Percentiles rank a stretch among this genome's conserved stretches.
Conservation (phyloP, 2,113 vertebrate species). For the Balaeniceps rex region DNA sequence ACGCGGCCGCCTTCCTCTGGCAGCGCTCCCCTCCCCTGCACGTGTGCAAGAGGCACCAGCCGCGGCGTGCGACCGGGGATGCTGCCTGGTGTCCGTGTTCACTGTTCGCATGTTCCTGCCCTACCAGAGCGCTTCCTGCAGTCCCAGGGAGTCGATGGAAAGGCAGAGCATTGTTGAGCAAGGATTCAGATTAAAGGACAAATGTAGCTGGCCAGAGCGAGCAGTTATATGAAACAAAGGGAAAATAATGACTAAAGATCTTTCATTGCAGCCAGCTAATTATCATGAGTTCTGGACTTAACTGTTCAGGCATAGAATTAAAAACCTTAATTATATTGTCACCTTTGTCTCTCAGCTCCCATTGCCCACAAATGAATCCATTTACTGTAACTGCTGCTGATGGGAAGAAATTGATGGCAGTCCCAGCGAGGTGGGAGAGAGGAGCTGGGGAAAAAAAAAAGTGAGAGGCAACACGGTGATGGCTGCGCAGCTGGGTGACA, state of each 20-base stretch:
- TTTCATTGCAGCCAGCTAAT: constrained; percentile 91
- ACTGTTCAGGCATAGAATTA: constrained; percentile 99
- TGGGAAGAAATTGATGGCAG: constrained; percentile 80
- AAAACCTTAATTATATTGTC: constrained; percentile 99
- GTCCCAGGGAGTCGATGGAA: neutral
- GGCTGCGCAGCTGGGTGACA: constrained; percentile 67
- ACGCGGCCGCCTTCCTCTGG: fast-evolving
- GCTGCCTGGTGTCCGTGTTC: fast-evolving
- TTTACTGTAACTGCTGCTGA: constrained; percentile 80
- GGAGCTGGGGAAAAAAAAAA: neutral
- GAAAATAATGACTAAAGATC: constrained; percentile 91
- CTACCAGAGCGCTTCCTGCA: neutral
- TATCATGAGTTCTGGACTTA: constrained; percentile 96
- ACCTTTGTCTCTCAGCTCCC: constrained; percentile 83
- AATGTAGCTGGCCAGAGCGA: constrained; percentile 72
- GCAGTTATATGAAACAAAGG: constrained; percentile 78
- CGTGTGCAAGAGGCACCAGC: fast-evolving
- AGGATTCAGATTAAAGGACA: constrained; percentile 68
- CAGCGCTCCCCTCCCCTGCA: neutral
- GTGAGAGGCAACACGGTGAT: constrained; percentile 45
- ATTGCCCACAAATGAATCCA: constrained; percentile 83
- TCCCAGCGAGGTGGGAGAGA: constrained; percentile 69
- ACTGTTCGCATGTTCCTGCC: fast-evolving
- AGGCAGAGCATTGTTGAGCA: neutral
- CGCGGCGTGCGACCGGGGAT: fast-evolving